Evolutionary conservation across 2,113 vertebrate genomes (phyloP).

Genomic region (Halichoerus grypus): DNA sequence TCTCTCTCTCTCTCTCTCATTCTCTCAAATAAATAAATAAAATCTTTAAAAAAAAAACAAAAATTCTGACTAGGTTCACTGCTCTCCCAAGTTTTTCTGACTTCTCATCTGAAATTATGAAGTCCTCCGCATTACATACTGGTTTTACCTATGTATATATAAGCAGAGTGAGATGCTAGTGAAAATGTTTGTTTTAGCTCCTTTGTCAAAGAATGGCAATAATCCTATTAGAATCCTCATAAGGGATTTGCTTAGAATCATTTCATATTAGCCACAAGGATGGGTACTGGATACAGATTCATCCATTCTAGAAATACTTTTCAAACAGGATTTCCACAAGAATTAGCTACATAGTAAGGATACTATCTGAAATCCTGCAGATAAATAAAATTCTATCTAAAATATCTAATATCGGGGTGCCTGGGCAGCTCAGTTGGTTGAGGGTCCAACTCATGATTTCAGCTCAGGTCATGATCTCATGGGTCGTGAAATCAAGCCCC

Average conservation of each 20-base stretch:
- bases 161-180: not conserved
- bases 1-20: too few species aligned
- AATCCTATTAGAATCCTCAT: conserved; percentile 12
- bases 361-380: not conserved
- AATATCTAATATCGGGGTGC: not conserved
- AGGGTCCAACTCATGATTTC: not conserved
- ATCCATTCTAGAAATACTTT: conserved; percentile 18
- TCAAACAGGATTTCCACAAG: not conserved
- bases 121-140: not conserved
- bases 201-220: not conserved
- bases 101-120: conserved; percentile 38
- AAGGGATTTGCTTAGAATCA: conserved; percentile 14
- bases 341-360: not conserved
- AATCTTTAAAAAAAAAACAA: too few species aligned
- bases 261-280: not conserved
- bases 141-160: not conserved
- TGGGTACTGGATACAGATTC: not conserved
- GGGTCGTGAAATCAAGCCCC: not conserved
- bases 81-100: not conserved
- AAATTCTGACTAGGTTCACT: not conserved
- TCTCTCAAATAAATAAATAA: too few species aligned
- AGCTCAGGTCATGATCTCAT: not conserved
- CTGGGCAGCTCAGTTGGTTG: not conserved
- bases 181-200: conserved; percentile 11
- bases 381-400: not conserved